Percentiles rank a stretch among this genome's conserved stretches.
These are phyloP conservation scores for Anthoscopus minutus DNA, from an alignment of 2,113 vertebrate genomes.

Conservation along the genomic window DNA sequence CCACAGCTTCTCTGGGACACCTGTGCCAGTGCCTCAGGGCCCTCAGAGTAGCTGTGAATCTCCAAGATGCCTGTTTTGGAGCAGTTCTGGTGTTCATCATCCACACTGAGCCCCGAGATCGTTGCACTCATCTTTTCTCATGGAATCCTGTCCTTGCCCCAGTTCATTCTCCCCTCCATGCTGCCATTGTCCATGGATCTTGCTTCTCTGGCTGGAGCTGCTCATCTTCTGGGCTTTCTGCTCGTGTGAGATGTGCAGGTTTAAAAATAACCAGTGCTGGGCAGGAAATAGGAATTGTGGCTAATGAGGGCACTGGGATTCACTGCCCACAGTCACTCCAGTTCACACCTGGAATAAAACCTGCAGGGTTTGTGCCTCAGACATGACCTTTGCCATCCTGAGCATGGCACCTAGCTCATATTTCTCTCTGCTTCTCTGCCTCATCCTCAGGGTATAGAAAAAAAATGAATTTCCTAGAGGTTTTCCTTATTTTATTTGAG, in stretches of 20 bases:
- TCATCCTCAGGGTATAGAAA: not conserved
- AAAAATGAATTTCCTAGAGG: not conserved
- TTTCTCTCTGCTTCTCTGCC: not conserved
- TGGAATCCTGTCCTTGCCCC: accelerated
- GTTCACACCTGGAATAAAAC: not conserved
- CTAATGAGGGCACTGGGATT: not conserved
- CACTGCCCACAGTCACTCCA: accelerated
- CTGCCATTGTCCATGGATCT: not conserved
- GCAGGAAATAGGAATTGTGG: not conserved
- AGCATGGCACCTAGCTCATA: not conserved
- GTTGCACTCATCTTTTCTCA: accelerated
- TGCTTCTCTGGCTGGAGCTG: not conserved
- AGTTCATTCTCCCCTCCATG: not conserved
- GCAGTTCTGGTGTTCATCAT: not conserved
- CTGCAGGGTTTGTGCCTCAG: not conserved
- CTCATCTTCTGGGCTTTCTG: not conserved
- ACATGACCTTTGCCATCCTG: not conserved
- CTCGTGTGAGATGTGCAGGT: not conserved
- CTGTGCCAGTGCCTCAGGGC: accelerated
- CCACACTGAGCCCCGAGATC: accelerated
- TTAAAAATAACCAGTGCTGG: not conserved
- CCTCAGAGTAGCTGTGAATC: not conserved
- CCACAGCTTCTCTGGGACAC: not conserved
- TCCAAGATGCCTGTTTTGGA: not conserved
- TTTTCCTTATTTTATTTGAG: not conserved